These are phyloP conservation scores for Microvelia longipes DNA, from an alignment of 1,140 invertebrate species.

Conservation along the genomic window DNA sequence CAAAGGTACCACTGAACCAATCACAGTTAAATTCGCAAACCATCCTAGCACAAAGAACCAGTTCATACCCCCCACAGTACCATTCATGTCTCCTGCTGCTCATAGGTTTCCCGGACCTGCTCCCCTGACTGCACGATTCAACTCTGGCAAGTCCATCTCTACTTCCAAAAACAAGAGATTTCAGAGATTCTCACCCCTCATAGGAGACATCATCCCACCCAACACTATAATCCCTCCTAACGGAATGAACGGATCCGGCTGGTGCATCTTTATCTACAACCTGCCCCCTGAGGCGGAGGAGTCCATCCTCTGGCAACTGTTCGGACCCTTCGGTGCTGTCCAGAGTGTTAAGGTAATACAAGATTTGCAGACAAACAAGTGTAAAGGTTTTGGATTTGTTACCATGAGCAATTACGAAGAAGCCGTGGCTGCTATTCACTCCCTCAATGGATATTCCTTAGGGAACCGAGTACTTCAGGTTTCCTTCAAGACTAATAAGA, in stretches of 20 bases:
- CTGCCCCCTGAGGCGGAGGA: conserved; percentile 96
- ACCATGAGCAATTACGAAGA: conserved; percentile 99
- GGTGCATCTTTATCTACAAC: conserved; percentile 99
- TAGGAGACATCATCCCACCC: conserved; percentile 66
- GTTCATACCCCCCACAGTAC: conserved; percentile 71
- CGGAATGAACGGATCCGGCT: conserved; percentile 66
- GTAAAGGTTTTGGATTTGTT: conserved; percentile 99
- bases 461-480: conserved; percentile 96
- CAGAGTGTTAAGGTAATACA: conserved; percentile 96
- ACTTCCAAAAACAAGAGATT: conserved; percentile 76
- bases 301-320: conserved; percentile 95
- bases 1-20: conserved; percentile 87
- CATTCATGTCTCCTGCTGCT: conserved; percentile 58
- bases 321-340: conserved; percentile 96
- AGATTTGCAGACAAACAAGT: conserved; percentile 95
- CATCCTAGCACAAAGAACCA: conserved; percentile 82
- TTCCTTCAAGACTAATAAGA: conserved; percentile 92
- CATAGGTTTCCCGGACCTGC: conserved; percentile 29
- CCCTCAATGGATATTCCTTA: conserved; percentile 91
- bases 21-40: conserved; percentile 99
- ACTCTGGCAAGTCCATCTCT: conserved; percentile 54
- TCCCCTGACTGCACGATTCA: conserved; percentile 33
- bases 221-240: conserved; percentile 69
- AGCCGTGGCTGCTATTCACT: conserved; percentile 90
- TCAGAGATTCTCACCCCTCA: conserved; percentile 77